phyloP scores from a whole-genome alignment of 2,113 vertebrate genomes.

The Lynx canadensis region DNA sequence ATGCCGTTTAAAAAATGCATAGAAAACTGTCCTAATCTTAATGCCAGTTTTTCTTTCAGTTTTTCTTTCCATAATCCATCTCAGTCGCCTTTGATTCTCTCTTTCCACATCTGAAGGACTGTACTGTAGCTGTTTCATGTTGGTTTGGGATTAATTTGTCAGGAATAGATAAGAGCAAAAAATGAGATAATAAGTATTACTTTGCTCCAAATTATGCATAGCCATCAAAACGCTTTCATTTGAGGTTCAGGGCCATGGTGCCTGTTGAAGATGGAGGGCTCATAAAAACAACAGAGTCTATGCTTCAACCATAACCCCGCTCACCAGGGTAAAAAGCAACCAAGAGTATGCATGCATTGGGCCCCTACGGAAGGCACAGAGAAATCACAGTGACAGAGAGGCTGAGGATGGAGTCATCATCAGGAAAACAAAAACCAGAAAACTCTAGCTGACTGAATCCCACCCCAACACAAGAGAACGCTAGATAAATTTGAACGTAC shows the following conservation, averaged over 20 bases:
- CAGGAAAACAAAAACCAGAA: neutral
- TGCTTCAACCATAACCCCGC: neutral
- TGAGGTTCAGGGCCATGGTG: neutral
- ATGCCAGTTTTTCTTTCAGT: neutral
- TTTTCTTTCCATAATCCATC: neutral
- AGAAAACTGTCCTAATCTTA: neutral
- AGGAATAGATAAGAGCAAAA: neutral
- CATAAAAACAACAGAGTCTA: neutral
- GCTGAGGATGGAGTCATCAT: neutral
- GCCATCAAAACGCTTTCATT: neutral
- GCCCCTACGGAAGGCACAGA: neutral
- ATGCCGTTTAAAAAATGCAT: neutral
- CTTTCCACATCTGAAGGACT: neutral
- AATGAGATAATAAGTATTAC: neutral
- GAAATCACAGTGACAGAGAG: neutral
- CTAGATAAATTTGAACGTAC: neutral
- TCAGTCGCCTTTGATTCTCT: neutral
- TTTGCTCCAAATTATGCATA: neutral
- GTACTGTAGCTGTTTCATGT: neutral
- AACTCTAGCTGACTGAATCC: neutral
- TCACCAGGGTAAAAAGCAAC: neutral
- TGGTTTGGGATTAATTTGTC: neutral
- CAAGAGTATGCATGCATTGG: neutral
- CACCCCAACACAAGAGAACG: neutral
- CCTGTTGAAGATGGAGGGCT: neutral